phyloP scores from a whole-genome alignment of 2,888 invertebrate genomes.

The Carcina quercana region DNA sequence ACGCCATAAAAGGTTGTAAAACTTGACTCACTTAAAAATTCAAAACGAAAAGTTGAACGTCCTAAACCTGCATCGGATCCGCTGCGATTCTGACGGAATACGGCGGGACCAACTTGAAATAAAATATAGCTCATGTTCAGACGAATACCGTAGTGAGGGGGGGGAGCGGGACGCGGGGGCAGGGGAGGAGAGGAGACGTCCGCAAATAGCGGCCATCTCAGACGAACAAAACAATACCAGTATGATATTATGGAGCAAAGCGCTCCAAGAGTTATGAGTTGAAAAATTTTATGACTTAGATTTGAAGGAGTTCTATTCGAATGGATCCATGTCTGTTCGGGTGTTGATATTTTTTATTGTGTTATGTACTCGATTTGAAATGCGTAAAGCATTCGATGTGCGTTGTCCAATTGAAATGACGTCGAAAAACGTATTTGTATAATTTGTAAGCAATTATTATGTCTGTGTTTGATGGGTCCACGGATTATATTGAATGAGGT shows the following conservation, averaged over 20 bases:
- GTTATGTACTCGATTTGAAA: too few species aligned
- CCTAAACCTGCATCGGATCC: slow-evolving; percentile 51
- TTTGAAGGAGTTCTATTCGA: too few species aligned
- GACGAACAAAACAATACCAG: slow-evolving; percentile 67
- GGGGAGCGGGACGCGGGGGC: slow-evolving; percentile 18
- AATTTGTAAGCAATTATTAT: too few species aligned
- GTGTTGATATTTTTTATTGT: too few species aligned
- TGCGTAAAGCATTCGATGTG: too few species aligned
- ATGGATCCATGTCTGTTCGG: too few species aligned
- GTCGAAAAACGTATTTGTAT: too few species aligned
- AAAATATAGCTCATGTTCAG: slow-evolving; percentile 70
- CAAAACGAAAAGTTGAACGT: slow-evolving; percentile 63
- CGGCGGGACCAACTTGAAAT: slow-evolving; percentile 64
- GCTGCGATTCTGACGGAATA: slow-evolving; percentile 71
- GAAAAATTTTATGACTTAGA: too few species aligned
- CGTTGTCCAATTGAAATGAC: too few species aligned
- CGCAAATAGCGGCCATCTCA: slow-evolving; percentile 68
- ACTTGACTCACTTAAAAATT: slow-evolving; percentile 31
- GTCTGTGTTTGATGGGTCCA: too few species aligned
- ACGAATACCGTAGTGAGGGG: slow-evolving; percentile 53
- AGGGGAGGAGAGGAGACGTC: slow-evolving; percentile 39
- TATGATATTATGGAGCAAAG: slow-evolving; percentile 60
- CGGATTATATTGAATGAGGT: too few species aligned
- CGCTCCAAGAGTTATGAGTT: too few species aligned
- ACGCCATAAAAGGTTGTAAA: not conserved